Conservation (phyloP, 2,888 invertebrate species). For the Andricus quercusramuli region DNA sequence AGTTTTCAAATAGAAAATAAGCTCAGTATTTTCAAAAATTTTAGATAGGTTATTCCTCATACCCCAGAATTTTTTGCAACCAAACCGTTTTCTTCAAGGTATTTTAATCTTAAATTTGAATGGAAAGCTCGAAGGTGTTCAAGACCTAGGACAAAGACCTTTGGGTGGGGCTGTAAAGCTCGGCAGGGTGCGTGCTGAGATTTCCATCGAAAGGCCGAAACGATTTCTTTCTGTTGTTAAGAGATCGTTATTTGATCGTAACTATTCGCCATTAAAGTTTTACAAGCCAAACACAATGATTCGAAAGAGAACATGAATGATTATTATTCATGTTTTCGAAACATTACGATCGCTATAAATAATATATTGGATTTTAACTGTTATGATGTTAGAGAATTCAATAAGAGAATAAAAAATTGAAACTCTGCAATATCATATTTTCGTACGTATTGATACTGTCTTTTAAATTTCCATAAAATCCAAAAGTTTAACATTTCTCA, state of each 20-base stretch:
- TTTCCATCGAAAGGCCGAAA: not conserved
- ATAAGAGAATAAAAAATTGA: not conserved
- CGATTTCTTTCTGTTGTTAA: not conserved
- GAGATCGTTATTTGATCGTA: constrained; percentile 6
- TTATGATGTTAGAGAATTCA: not conserved
- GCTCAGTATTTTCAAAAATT: no score
- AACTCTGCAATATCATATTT: not conserved
- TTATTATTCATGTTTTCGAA: not conserved
- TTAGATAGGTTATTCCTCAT: not conserved
- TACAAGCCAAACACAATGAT: not conserved
- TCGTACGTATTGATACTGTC: no score
- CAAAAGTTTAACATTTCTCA: not conserved
- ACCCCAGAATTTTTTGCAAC: not conserved
- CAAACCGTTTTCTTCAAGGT: not conserved
- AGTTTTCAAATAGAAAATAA: no score
- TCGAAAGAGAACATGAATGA: not conserved
- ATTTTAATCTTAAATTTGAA: not conserved
- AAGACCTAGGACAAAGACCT: constrained; percentile 39
- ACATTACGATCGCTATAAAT: not conserved
- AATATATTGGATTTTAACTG: not conserved
- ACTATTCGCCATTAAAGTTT: not conserved
- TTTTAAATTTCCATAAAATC: no score
- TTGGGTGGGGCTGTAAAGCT: constrained; percentile 22
- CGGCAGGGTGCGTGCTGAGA: constrained; percentile 8
- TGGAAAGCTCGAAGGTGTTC: not conserved